These are phyloP conservation scores for Vireo altiloquus DNA, from an alignment of 2,113 vertebrate species.

Conservation along the genomic window DNA sequence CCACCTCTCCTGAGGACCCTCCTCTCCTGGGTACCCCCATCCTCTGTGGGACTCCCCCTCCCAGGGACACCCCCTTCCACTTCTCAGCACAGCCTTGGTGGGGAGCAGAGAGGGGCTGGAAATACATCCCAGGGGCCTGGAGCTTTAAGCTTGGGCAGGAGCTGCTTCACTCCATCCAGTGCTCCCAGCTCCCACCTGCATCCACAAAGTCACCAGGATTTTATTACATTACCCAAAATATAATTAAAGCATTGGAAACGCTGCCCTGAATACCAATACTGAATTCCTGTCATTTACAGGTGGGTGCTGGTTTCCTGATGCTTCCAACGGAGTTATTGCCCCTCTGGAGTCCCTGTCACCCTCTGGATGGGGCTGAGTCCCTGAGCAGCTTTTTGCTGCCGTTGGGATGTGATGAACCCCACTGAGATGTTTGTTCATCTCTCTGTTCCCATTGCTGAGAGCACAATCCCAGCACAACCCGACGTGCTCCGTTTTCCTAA, in stretches of 20 bases:
- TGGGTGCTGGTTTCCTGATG: neutral
- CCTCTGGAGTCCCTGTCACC: too few relatives aligned
- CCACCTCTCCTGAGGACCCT: too few relatives aligned
- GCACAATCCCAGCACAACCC: neutral
- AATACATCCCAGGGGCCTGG: fast-evolving
- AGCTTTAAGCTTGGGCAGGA: neutral
- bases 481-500: neutral
- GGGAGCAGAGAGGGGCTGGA: neutral
- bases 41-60: too few relatives aligned
- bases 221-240: neutral
- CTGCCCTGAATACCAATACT: neutral
- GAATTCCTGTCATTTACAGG: fast-evolving
- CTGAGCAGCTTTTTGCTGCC: neutral
- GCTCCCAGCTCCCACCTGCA: neutral
- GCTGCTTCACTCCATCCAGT: fast-evolving
- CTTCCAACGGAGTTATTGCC: neutral
- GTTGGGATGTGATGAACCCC: fast-evolving
- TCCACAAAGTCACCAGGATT: neutral
- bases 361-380: neutral
- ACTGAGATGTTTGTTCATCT: fast-evolving
- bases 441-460: fast-evolving
- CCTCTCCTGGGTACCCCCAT: too few relatives aligned
- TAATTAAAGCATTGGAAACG: fast-evolving
- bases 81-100: neutral
- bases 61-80: too few relatives aligned